Evolutionary conservation across 2,888 invertebrate genomes (phyloP), one percentile per base, ranked within the genome.

Genomic region (Carpatolechia fugitivella): DNA sequence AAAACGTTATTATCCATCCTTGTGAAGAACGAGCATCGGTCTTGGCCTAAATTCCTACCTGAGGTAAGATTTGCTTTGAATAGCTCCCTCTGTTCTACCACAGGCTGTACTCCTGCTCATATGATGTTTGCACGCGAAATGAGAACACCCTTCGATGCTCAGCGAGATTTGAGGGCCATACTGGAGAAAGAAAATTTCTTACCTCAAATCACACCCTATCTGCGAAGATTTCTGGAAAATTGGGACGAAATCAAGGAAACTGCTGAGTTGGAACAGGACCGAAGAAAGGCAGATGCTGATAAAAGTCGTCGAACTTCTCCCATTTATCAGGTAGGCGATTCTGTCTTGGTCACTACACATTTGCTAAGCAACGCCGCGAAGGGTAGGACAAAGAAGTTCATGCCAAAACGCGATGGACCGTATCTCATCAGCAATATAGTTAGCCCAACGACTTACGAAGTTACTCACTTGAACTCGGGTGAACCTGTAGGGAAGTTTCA

Each of bases 1-100:
- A 73, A 72, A 13, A 57, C 63, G 0, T 67, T 62, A 30, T 40
- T 72, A 0, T 57, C 63, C 0, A 65, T 72, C 3, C 58, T 63
- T 0, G 64, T 66, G 0, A 59, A 57, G 4, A 48, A 40, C 0
- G 44, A 69, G 1, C 71, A 70, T 51, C 14, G 38, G 0, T n/a
- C 29, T 0, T 72, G 71, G 70, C 59, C 60, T 0, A 54, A 57
- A 5, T 51, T 31, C 0, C 41, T 73, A 8, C 58, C 70, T 0
- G 16, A 54, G 5, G 57, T 63, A n/a, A 38, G 60, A 3, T 63
- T 59, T 31, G 57, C 61, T 0, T 47, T 63, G 55, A 63, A 63
- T 36, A 54, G 0, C 2, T 56, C 60, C 0, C n/a, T 24, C 0
- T 55, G 60, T 31, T 10, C n/a, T 2, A 48, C 59, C 1, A 69